Base-by-base conservation (phyloP, 2,888 invertebrate species). In the Athripsodes cinereus region DNA sequence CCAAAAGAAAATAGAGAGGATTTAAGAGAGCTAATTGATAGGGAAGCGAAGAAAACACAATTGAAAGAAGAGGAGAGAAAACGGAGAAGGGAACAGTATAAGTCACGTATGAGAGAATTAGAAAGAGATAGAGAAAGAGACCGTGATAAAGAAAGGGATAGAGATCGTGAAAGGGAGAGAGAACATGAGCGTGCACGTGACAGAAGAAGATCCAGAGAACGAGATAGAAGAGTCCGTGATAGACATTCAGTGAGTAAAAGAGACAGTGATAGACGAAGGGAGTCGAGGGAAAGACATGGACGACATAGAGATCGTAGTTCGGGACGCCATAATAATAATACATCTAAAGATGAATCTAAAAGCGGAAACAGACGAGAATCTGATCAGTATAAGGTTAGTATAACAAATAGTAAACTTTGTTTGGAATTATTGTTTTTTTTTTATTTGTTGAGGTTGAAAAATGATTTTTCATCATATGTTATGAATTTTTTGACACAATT, bases 361-460 rank as follows among this genome's bases (percentile, higher is more conserved):
- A 26, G 70, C 69, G 63, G 74, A 70, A 61, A 74, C 66, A 65
- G 66, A 21, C 67, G 68, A 50, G 70, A 71, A 31, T 74, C 72
- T n/a, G 84, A 85, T 69, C 84, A 83, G 57, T 85, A 76, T 68
- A 82, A 80, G 67, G 64, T 62, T 40, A 22, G 53, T 16, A 40
- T n/a, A 6, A 10, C 26, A 10, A n/a, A n/a, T n/a, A n/a, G n/a
- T n/a, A n/a, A n/a, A n/a, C n/a, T n/a, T n/a, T n/a, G n/a, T n/a
- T n/a, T n/a, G n/a, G n/a, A n/a, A n/a, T n/a, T n/a, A n/a, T n/a
- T n/a, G n/a, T n/a, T n/a, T n/a, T n/a, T n/a, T n/a, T n/a, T n/a
- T n/a, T n/a, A n/a, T n/a, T n/a, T n/a, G n/a, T n/a, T n/a, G n/a
- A n/a, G n/a, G n/a, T n/a, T n/a, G n/a, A n/a, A n/a, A n/a, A n/a